These are phyloP conservation scores for Spatulosminthurus flaviceps DNA, from an alignment of 2,888 invertebrate genomes.

Conservation along the genomic window DNA sequence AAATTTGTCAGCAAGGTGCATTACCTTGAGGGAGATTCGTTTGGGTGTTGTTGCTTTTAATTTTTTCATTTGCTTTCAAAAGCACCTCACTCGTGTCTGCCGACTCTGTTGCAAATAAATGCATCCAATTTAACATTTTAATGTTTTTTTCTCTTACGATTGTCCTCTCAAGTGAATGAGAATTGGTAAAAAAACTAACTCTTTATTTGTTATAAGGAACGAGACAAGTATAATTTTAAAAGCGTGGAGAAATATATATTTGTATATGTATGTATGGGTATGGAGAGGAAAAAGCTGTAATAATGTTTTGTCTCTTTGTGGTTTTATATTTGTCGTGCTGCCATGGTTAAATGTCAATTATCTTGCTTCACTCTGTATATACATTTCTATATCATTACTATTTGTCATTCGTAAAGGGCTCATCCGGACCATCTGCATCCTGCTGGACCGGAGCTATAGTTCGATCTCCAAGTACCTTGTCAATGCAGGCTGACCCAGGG, in stretches of 20 bases:
- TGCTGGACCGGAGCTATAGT: constrained; percentile 62
- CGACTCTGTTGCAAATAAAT: background rate
- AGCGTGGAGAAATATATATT: too few relatives aligned
- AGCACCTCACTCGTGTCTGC: background rate
- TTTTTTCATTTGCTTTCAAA: constrained; percentile 4
- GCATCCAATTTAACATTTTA: background rate
- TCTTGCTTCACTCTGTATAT: background rate
- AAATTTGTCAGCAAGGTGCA: constrained; percentile 26
- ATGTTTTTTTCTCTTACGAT: background rate
- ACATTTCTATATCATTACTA: too few relatives aligned
- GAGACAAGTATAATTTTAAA: too few relatives aligned
- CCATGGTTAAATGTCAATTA: background rate
- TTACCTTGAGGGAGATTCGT: constrained; percentile 42
- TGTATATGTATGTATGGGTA: background rate
- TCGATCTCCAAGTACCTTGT: constrained; percentile 49
- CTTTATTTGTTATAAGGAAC: too few relatives aligned
- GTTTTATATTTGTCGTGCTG: background rate
- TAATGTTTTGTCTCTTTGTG: background rate
- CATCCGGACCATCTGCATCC: constrained; percentile 48
- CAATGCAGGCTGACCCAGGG: constrained; percentile 56
- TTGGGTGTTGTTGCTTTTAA: constrained; percentile 38
- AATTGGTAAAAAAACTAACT: background rate
- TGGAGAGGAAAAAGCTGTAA: background rate
- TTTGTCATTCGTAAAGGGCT: constrained; percentile 10
- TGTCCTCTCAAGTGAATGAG: background rate